These are phyloP conservation scores for Drosophila prostipennis DNA, from an alignment of 2,888 invertebrate genomes.

Conservation along the genomic window DNA sequence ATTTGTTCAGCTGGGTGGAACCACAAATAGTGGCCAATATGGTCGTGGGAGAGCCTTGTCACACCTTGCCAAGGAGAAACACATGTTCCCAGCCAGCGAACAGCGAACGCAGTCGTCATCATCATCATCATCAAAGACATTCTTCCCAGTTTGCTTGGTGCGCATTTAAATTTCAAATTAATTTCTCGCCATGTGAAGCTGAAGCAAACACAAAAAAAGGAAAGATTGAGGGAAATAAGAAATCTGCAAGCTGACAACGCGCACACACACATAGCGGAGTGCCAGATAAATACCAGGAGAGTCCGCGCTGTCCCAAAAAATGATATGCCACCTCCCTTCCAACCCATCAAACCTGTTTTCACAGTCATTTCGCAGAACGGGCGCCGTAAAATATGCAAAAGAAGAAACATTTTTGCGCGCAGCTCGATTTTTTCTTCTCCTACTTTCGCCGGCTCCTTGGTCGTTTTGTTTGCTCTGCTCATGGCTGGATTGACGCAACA, in stretches of 20 bases:
- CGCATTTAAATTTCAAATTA: constrained; percentile 80
- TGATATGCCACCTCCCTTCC: constrained; percentile 38
- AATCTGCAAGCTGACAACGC: constrained; percentile 42
- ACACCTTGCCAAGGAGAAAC: constrained; percentile 15
- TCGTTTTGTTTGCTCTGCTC: constrained; percentile 56
- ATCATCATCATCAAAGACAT: constrained; percentile 61
- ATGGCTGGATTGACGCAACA: constrained; percentile 76
- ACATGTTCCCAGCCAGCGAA: constrained; percentile 20
- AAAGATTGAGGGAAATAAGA: constrained; percentile 32
- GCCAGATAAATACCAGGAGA: constrained; percentile 36
- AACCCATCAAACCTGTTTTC: constrained; percentile 51
- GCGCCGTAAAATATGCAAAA: constrained; percentile 73
- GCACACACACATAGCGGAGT: constrained; percentile 20
- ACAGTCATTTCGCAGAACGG: constrained; percentile 50
- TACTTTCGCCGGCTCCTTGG: constrained; percentile 49
- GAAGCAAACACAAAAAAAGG: constrained; percentile 6
- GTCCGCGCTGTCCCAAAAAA: constrained; percentile 45
- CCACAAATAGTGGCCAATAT: constrained; percentile 30
- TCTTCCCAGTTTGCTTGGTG: constrained; percentile 58
- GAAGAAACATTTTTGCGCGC: constrained; percentile 60
- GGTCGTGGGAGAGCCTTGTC: constrained; percentile 13
- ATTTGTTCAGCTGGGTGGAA: constrained; percentile 13
- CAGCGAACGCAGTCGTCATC: constrained; percentile 7
- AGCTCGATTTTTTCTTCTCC: constrained; percentile 17
- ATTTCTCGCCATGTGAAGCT: constrained; percentile 64